These are phyloP conservation scores for Toxotes lorentzi DNA, from an alignment of 2,797 vertebrate genomes.

Conservation along the genomic window DNA sequence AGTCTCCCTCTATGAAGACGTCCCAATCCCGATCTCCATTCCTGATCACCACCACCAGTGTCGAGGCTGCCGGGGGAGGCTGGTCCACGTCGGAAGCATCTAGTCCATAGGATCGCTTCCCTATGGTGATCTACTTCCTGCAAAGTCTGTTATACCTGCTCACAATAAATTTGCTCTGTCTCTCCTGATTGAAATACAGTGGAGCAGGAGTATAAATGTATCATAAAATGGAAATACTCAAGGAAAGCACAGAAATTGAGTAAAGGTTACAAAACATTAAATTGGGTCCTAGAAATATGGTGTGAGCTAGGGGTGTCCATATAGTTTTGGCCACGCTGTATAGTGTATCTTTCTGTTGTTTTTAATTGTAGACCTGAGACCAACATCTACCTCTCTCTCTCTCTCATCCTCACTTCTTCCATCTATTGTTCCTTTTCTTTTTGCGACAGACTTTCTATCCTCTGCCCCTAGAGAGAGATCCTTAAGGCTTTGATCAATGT, in stretches of 20 bases:
- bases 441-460: conserved; percentile 8
- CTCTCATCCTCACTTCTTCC: background rate
- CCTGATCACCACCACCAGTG: no score
- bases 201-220: background rate
- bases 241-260: background rate
- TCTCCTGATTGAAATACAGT: background rate
- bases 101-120: no score
- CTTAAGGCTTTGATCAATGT: conserved; percentile 43
- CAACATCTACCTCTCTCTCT: background rate
- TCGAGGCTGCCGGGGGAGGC: no score
- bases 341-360: background rate
- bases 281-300: background rate
- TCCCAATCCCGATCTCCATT: no score
- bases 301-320: background rate
- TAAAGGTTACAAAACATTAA: background rate
- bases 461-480: conserved; percentile 13
- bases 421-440: background rate
- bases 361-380: background rate
- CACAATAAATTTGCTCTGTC: no score
- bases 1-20: no score
- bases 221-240: no score
- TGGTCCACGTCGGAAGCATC: no score
- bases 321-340: background rate
- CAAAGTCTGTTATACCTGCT: no score
- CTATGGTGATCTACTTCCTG: no score